A percentile compares a stretch with the other conserved stretches of the same genome.
Conservation (phyloP, 2,797 vertebrate species). For the Takifugu ocellatus region DNA sequence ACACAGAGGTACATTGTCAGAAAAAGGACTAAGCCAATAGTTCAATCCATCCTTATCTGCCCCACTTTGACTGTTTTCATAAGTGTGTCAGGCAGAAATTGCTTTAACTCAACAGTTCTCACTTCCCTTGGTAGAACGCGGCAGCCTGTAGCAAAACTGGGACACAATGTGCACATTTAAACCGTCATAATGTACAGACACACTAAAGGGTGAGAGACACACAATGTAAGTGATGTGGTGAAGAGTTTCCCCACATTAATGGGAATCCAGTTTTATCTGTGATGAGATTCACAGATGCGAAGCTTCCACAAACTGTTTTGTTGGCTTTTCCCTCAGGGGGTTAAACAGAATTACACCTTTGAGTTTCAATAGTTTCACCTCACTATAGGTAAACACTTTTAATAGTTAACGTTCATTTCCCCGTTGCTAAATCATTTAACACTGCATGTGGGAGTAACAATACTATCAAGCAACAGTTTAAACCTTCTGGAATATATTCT, state of each 20-base stretch:
- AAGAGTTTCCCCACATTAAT: constrained; percentile 61
- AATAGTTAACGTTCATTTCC: constrained; percentile 73
- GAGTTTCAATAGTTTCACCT: constrained; percentile 64
- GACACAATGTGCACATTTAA: constrained; percentile 67
- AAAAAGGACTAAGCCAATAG: constrained; percentile 16
- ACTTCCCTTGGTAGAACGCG: constrained; percentile 53
- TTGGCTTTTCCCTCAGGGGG: constrained; percentile 36
- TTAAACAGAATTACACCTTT: constrained; percentile 45
- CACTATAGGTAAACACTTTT: constrained; percentile 55
- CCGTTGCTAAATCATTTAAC: constrained; percentile 60
- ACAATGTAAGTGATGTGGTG: constrained; percentile 29
- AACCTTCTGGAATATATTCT: constrained; percentile 4
- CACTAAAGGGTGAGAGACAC: constrained; percentile 43
- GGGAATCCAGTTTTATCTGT: constrained; percentile 57
- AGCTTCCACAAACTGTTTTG: constrained; percentile 51
- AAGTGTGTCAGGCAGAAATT: constrained; percentile 47
- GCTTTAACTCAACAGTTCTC: constrained; percentile 43
- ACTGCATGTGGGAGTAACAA: constrained; percentile 24
- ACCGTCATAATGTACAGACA: constrained; percentile 53
- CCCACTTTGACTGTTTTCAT: constrained; percentile 54
- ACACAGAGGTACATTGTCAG: constrained; percentile 28
- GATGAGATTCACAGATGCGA: constrained; percentile 59
- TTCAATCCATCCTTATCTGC: constrained; percentile 45
- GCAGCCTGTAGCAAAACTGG: constrained; percentile 61
- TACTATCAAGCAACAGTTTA: constrained; percentile 51